Conservation (phyloP, 2,113 vertebrate genomes). For the Vulpes lagopus region DNA sequence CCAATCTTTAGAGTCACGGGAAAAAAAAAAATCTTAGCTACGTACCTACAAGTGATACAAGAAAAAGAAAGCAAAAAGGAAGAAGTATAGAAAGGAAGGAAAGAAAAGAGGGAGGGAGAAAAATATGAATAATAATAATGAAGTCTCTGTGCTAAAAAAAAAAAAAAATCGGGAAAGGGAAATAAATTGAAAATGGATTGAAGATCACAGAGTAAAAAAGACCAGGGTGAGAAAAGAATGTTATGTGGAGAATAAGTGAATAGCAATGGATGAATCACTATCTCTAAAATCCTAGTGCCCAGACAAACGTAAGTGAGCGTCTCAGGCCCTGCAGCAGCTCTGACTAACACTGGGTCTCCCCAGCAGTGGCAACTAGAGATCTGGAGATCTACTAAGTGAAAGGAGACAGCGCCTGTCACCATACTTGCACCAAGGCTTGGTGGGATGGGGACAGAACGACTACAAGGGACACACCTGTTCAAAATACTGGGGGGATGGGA, state of each 20-base stretch:
- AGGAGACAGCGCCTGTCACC: not conserved
- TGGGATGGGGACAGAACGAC: not conserved
- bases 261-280: not conserved
- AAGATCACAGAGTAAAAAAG: not conserved
- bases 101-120: not conserved
- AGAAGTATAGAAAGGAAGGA: not conserved
- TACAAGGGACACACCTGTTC: not conserved
- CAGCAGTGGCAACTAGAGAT: fast-evolving
- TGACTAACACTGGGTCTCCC: no score
- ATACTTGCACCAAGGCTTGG: not conserved
- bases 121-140: not conserved
- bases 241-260: not conserved
- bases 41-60: not conserved
- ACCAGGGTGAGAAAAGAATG: not conserved
- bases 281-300: not conserved
- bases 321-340: not conserved
- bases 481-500: not conserved
- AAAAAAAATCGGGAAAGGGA: not conserved
- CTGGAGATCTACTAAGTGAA: not conserved
- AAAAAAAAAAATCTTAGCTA: not conserved
- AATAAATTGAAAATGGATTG: not conserved
- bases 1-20: not conserved
- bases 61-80: not conserved
- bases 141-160: not conserved
- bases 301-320: not conserved